phyloP scores from a whole-genome alignment of 2,888 invertebrate species.

The Tribolium freemani region DNA sequence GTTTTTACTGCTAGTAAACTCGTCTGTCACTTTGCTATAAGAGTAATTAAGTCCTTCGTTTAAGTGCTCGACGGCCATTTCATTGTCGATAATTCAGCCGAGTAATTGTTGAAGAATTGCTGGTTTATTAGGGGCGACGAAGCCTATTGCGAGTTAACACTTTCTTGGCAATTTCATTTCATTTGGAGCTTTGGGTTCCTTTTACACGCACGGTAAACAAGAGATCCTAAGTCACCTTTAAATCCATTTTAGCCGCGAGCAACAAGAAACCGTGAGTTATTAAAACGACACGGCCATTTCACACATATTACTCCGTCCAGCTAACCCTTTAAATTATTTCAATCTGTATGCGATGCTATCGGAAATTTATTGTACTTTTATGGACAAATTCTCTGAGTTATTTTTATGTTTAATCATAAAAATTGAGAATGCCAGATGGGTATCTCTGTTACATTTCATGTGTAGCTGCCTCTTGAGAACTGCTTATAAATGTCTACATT shows the following conservation, averaged over 20 bases:
- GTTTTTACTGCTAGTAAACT: not conserved
- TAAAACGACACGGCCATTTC: constrained; percentile 51
- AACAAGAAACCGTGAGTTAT: constrained; percentile 59
- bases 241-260: constrained; percentile 58
- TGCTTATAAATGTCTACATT: constrained; percentile 15
- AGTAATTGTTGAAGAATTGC: constrained; percentile 1
- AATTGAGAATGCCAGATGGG: constrained; percentile 35
- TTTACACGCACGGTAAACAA: constrained; percentile 57
- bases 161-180: constrained; percentile 55
- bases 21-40: not conserved
- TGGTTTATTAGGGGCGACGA: constrained; percentile 25
- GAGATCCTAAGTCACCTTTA: constrained; percentile 59
- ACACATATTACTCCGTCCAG: constrained; percentile 9
- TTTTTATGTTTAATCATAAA: constrained; percentile 39
- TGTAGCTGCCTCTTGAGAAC: constrained; percentile 2
- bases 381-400: constrained; percentile 32
- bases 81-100: constrained; percentile 7
- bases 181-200: constrained; percentile 50
- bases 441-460: constrained; percentile 32
- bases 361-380: constrained; percentile 25
- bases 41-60: not conserved
- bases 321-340: constrained; percentile 25
- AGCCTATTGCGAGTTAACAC: constrained; percentile 47
- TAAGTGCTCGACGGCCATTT: not conserved
- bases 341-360: constrained; percentile 27